These are phyloP conservation scores for Colletes latitarsis DNA, from an alignment of 1,140 invertebrate genomes.

Conservation along the genomic window DNA sequence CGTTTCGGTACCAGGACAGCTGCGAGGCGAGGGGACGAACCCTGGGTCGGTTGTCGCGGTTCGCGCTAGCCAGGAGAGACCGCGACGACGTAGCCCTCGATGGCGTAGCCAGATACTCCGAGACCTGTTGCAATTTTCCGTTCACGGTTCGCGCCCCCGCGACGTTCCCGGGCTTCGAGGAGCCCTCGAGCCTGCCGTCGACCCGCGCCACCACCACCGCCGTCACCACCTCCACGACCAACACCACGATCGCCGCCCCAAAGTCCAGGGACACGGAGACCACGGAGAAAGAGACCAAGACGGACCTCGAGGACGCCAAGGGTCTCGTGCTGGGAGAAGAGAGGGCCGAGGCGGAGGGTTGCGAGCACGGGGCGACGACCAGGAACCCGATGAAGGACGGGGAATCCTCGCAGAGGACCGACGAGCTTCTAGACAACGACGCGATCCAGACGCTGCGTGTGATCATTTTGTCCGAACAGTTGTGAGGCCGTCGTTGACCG, in stretches of 20 bases:
- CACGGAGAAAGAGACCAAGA: not conserved
- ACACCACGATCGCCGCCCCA: not conserved
- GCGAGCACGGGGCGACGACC: slow-evolving; percentile 72
- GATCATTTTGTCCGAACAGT: slow-evolving; percentile 79
- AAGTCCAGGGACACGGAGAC: slow-evolving; percentile 37
- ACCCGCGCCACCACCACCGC: not conserved
- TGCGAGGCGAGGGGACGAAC: not conserved
- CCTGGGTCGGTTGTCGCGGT: slow-evolving; percentile 5
- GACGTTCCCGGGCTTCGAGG: not conserved
- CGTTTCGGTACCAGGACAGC: slow-evolving; percentile 10
- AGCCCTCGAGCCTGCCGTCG: not conserved
- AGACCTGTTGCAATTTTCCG: slow-evolving; percentile 34
- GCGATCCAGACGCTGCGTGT: slow-evolving; percentile 79
- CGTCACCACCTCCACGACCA: slow-evolving; percentile 9
- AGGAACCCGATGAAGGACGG: slow-evolving; percentile 71
- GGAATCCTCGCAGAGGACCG: slow-evolving; percentile 69
- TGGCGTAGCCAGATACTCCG: not conserved
- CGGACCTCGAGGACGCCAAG: slow-evolving; percentile 1
- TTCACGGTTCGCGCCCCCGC: not conserved
- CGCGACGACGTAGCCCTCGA: not conserved
- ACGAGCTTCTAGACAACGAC: slow-evolving; percentile 75
- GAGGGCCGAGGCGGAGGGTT: slow-evolving; percentile 78
- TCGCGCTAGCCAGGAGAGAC: not conserved
- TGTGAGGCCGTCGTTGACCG: slow-evolving; percentile 66
- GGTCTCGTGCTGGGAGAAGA: slow-evolving; percentile 67